Conservation (phyloP, 2,888 invertebrate species). For the Nowickia ferox region DNA sequence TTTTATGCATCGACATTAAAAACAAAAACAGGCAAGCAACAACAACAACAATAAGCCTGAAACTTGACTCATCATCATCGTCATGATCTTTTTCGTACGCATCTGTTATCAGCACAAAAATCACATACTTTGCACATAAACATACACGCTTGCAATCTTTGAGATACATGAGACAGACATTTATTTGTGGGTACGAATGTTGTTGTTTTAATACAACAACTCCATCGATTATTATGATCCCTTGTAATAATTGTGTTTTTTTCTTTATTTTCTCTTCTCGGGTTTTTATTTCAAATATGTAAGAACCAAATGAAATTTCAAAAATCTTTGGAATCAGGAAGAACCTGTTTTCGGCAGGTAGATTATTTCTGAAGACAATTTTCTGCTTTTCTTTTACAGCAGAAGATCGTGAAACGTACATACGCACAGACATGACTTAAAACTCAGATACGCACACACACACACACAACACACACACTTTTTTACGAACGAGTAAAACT, state of each 20-base stretch:
- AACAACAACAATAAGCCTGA: conserved; percentile 14
- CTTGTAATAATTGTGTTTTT: conserved; percentile 50
- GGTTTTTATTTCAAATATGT: conserved; percentile 51
- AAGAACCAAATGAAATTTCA: conserved; percentile 13
- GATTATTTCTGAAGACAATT: conserved; percentile 30
- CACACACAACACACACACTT: neutral
- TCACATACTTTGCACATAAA: conserved; percentile 36
- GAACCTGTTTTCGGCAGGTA: conserved; percentile 68
- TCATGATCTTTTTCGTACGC: conserved; percentile 48
- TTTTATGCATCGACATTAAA: conserved; percentile 25
- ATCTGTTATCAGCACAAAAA: conserved; percentile 37
- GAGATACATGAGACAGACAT: neutral
- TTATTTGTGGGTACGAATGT: neutral
- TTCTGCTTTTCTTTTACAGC: conserved; percentile 11
- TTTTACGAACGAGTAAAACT: no score
- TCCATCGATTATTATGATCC: conserved; percentile 61
- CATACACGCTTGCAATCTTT: neutral
- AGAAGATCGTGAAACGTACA: conserved; percentile 33
- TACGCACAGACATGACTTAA: neutral
- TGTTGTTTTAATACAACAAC: conserved; percentile 52
- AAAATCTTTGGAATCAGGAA: conserved; percentile 52
- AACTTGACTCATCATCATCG: conserved; percentile 30
- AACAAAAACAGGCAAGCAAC: conserved; percentile 3
- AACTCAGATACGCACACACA: neutral
- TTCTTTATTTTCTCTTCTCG: neutral